phyloP scores from a whole-genome alignment of 2,113 vertebrate genomes.

The Corythoichthys haematopterus region DNA sequence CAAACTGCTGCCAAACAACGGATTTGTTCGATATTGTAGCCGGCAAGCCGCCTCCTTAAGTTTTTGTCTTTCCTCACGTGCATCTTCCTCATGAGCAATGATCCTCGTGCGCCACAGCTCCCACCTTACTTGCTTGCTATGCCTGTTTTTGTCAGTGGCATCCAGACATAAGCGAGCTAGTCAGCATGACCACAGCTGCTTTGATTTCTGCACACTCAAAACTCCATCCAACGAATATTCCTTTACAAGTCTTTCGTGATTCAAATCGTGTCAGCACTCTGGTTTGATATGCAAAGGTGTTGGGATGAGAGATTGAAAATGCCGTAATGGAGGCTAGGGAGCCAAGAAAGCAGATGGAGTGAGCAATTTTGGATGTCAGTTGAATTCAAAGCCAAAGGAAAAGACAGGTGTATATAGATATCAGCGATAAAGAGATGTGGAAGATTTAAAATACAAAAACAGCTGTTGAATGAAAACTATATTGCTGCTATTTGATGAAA shows the following conservation, averaged over 20 bases:
- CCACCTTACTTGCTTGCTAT: background rate
- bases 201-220: background rate
- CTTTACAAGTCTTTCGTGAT: background rate
- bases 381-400: conserved; percentile 10
- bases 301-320: conserved; percentile 23
- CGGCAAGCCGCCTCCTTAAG: too few relatives aligned
- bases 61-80: too few relatives aligned
- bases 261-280: conserved; percentile 3
- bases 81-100: too few relatives aligned
- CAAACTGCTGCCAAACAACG: too few relatives aligned
- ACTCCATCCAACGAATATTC: background rate
- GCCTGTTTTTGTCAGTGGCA: conserved; percentile 2
- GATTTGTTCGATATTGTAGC: too few relatives aligned
- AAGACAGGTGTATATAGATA: background rate
- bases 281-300: conserved; percentile 15
- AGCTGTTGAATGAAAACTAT: background rate
- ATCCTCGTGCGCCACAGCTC: too few relatives aligned
- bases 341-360: background rate
- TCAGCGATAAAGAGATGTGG: background rate
- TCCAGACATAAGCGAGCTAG: conserved; percentile 2
- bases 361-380: conserved; percentile 4
- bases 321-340: conserved; percentile 1
- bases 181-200: background rate
- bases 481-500: background rate
- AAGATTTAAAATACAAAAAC: background rate